Evolutionary conservation across 1,140 invertebrate genomes (phyloP).

Genomic region (Heterodera schachtii): DNA sequence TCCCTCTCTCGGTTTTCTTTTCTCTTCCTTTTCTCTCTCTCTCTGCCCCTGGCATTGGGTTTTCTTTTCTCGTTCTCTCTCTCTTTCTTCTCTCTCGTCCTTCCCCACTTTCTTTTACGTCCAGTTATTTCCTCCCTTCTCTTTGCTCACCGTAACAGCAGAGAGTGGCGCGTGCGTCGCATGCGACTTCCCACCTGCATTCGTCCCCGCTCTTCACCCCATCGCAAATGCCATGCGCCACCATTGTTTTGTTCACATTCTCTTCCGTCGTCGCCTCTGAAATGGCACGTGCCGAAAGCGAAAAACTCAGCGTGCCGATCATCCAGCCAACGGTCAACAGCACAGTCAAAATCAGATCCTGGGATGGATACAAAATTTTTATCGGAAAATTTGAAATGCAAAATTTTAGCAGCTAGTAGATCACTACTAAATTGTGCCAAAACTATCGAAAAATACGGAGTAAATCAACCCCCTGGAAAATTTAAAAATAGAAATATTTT

Average conservation of each 20-base stretch:
- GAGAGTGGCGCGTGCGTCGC: slow-evolving; percentile 36
- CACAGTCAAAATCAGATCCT: slow-evolving; percentile 53
- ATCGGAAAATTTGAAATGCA: no score
- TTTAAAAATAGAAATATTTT: no score
- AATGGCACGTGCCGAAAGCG: slow-evolving; percentile 30
- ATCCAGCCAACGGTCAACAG: slow-evolving; percentile 52
- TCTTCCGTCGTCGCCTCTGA: slow-evolving; percentile 39
- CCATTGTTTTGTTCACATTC: slow-evolving; percentile 33
- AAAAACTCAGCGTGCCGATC: slow-evolving; percentile 48
- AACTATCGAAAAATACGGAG: no score
- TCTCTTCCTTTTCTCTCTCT: no score
- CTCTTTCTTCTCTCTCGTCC: background rate
- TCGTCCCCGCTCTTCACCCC: slow-evolving; percentile 3
- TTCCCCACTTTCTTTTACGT: no score
- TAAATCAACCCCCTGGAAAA: no score
- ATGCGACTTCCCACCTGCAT: slow-evolving; percentile 34
- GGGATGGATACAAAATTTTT: background rate
- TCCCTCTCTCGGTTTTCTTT: slow-evolving; percentile 14
- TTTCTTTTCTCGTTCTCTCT: background rate
- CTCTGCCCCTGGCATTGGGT: no score
- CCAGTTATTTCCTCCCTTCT: no score
- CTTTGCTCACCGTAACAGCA: slow-evolving; percentile 41
- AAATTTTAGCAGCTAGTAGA: no score
- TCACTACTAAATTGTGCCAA: no score
- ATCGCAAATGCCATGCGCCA: slow-evolving; percentile 32